Evolutionary conservation across 1,140 invertebrate species (phyloP).

Genomic region (Lucilia sericata): DNA sequence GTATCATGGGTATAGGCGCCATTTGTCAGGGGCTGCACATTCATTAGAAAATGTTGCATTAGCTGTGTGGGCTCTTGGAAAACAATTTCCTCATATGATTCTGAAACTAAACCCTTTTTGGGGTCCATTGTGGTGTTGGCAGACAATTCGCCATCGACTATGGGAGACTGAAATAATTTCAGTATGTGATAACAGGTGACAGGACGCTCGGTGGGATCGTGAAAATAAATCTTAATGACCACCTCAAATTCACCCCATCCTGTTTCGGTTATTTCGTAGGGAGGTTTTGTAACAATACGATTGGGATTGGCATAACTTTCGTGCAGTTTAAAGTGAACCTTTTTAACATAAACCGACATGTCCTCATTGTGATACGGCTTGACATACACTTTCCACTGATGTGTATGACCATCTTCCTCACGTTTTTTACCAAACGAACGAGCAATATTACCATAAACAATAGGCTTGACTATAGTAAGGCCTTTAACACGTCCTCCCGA

Average conservation of each 20-base stretch:
- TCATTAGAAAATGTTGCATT: constrained; percentile 90
- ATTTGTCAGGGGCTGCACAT: constrained; percentile 79
- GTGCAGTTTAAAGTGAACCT: constrained; percentile 97
- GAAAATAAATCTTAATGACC: constrained; percentile 97
- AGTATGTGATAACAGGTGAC: constrained; percentile 96
- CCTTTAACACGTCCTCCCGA: constrained; percentile 87
- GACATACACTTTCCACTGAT: constrained; percentile 98
- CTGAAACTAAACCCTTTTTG: constrained; percentile 88
- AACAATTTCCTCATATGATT: constrained; percentile 97
- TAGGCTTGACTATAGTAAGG: constrained; percentile 91
- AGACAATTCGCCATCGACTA: constrained; percentile 71
- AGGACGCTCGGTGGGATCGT: constrained; percentile 95
- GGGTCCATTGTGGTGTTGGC: constrained; percentile 74
- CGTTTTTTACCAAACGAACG: constrained; percentile 96
- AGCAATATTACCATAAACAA: constrained; percentile 97
- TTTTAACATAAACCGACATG: constrained; percentile 95
- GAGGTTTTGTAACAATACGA: constrained; percentile 91
- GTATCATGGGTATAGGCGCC: constrained; percentile 88
- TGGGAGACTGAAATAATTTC: constrained; percentile 89
- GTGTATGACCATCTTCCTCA: constrained; percentile 99
- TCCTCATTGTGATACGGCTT: constrained; percentile 95
- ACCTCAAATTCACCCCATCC: constrained; percentile 99
- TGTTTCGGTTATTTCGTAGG: constrained; percentile 97
- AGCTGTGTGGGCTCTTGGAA: constrained; percentile 95
- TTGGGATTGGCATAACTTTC: constrained; percentile 97